Base-by-base conservation (phyloP, 2,797 vertebrate genomes). In the Sciurus vulgaris region DNA sequence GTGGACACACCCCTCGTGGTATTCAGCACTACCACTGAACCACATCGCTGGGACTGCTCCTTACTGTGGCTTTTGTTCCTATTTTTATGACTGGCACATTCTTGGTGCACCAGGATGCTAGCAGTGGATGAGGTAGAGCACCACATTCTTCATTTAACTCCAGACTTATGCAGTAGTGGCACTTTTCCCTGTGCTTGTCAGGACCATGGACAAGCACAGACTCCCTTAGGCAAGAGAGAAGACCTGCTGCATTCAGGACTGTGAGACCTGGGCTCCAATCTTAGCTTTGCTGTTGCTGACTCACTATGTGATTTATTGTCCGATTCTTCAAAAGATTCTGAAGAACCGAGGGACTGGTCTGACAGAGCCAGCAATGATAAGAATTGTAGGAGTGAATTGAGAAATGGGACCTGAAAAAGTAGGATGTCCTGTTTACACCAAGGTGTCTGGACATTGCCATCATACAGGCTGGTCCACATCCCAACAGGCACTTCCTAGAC, bases 71-170 rank as follows among this genome's bases (percentile, higher is more conserved):
- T 28, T 28, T 70, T n/a, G 12, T 70, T n/a, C 30, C 49, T 56
- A 33, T 15, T 47, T 81, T 44, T 44, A 56, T 56, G 49, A 26
- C 33, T 44, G 35, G 5, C 49, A 26, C 11, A n/a, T 69, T 9
- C 24, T 51, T 1, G 26, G 28, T 59, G 15, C 7, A 35, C 3
- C 0, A 7, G 20, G 22, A 28, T 26, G 33, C 24, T n/a, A 5
- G n/a, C 61, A 89, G 38, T 49, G 61, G 41, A 30, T 33, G 12
- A 89, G 17, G 15, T 38, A 54, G 44, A 30, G 2, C 6, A 30
- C 18, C 2, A 26, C 4, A 33, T 41, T 56, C 84, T 73, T 59
- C 17, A 41, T 44, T 44, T 30, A 82, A 38, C 15, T 47, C 3
- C 33, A 28, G 9, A 30, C 22, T 30, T 65, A 15, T 13, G 13